Evolutionary conservation across 2,113 vertebrate genomes (phyloP).

Genomic region (Larimichthys polyactis): DNA sequence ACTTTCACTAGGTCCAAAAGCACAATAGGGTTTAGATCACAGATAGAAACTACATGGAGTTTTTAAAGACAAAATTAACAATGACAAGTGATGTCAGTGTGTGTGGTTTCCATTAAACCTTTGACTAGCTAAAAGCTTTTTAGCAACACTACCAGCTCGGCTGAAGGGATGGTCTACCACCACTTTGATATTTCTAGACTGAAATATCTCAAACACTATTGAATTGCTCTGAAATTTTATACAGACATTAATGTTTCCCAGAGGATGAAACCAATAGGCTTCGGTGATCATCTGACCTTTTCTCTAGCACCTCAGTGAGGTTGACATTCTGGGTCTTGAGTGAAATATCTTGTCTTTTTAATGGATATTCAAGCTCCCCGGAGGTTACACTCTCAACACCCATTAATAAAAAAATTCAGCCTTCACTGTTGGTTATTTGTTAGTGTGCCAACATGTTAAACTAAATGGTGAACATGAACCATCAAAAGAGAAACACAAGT

Average conservation of each 20-base stretch:
- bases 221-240: neutral
- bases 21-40: neutral
- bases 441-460: too few species aligned
- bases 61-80: neutral
- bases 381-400: neutral
- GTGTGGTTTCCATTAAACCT: neutral
- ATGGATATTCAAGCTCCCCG: neutral
- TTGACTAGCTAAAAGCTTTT: neutral
- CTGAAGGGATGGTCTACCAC: too few species aligned
- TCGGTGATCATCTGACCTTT: neutral
- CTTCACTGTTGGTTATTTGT: too few species aligned
- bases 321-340: neutral
- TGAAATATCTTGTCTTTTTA: neutral
- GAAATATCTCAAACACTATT: neutral
- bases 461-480: neutral
- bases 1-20: conserved; percentile 1
- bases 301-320: neutral
- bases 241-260: neutral
- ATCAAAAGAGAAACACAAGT: too few species aligned
- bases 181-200: neutral
- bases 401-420: too few species aligned
- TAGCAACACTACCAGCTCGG: neutral
- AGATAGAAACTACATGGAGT: neutral
- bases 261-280: neutral
- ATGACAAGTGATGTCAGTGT: neutral